Evolutionary conservation across 2,888 invertebrate species (phyloP).

Genomic region (Furcula furcula): DNA sequence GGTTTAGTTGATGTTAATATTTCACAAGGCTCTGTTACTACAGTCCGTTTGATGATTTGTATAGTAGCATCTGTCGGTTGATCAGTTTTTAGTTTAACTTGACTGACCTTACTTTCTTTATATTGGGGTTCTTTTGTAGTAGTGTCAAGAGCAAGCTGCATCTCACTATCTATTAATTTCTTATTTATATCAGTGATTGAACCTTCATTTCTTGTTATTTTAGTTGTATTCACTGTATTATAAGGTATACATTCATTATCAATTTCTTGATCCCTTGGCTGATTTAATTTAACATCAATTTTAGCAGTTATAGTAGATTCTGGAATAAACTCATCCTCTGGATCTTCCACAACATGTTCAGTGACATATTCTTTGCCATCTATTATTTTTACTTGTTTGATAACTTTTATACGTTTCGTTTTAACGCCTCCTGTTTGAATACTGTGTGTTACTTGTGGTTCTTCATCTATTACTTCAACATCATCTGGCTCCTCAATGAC

Average conservation of each 20-base stretch:
- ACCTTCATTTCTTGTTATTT: constrained; percentile 1
- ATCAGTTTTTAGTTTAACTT: neutral
- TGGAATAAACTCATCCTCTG: constrained; percentile 62
- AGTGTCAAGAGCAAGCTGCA: constrained; percentile 11
- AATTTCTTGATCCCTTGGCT: constrained; percentile 15
- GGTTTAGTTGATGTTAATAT: constrained; percentile 6
- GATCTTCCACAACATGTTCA: constrained; percentile 86
- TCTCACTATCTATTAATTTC: constrained; percentile 31
- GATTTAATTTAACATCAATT: constrained; percentile 44
- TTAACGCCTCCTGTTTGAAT: constrained; percentile 51
- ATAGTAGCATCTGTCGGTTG: neutral
- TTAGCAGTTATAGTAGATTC: constrained; percentile 51
- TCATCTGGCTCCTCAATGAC: constrained; percentile 92
- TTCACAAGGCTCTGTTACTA: constrained; percentile 11
- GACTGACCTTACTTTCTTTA: neutral
- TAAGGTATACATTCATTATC: constrained; percentile 11
- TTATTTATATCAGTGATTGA: constrained; percentile 19
- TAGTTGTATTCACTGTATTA: constrained; percentile 9
- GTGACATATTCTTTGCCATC: constrained; percentile 89
- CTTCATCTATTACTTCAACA: constrained; percentile 86
- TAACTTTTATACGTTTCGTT: constrained; percentile 76
- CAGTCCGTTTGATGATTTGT: constrained; percentile 1
- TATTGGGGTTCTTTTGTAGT: constrained; percentile 9
- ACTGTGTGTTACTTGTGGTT: constrained; percentile 54
- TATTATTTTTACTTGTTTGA: constrained; percentile 85